These are phyloP conservation scores for Phyllotreta striolata DNA, from an alignment of 2,888 invertebrate genomes.

Conservation along the genomic window DNA sequence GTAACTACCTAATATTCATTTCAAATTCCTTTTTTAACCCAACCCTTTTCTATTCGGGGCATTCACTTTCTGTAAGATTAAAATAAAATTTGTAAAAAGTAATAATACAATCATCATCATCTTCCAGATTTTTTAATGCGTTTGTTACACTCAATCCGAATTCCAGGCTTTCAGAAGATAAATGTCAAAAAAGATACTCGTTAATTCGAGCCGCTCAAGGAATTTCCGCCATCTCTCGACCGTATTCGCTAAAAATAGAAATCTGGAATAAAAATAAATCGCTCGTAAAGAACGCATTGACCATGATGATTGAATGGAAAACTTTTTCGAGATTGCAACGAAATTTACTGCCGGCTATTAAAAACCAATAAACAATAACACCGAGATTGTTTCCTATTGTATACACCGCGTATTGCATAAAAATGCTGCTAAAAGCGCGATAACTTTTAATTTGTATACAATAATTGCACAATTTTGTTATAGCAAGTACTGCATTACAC, in stretches of 20 bases:
- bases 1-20: too few relatives aligned
- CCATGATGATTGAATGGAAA: constrained; percentile 6
- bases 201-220: background rate
- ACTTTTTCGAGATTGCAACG: constrained; percentile 3
- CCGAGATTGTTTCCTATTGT: constrained; percentile 7
- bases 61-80: too few relatives aligned
- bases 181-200: constrained; percentile 2
- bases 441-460: too few relatives aligned
- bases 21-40: background rate
- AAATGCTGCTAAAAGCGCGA: background rate
- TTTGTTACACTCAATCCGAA: too few relatives aligned
- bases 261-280: constrained; percentile 6
- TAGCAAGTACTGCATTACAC: too few relatives aligned
- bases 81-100: too few relatives aligned
- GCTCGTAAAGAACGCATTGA: constrained; percentile 1
- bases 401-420: background rate
- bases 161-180: background rate
- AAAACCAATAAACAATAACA: background rate
- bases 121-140: too few relatives aligned
- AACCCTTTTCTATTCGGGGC: too few relatives aligned
- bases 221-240: background rate
- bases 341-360: background rate
- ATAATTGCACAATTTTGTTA: too few relatives aligned
- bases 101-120: too few relatives aligned
- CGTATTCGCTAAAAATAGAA: background rate